Evolutionary conservation across 2,888 invertebrate genomes (phyloP).

Genomic region (Callyntrura sp.): DNA sequence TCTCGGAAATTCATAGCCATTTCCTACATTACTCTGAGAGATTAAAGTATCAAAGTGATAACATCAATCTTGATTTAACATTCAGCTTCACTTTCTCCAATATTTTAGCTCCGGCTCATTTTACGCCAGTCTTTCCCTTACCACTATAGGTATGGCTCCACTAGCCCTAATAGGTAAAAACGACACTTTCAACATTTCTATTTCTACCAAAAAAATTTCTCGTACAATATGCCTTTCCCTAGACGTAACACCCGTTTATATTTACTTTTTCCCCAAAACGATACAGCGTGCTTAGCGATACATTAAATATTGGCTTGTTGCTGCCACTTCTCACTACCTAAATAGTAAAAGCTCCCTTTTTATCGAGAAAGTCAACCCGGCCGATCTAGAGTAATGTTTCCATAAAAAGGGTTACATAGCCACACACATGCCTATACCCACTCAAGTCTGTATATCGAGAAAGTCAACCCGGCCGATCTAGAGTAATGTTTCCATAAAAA

Average conservation of each 20-base stretch:
- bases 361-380: not conserved
- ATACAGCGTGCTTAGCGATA: not conserved
- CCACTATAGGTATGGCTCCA: not conserved
- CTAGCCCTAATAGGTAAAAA: not conserved
- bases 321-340: not conserved
- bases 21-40: constrained; percentile 74
- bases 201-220: not conserved
- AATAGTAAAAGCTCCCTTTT: not conserved
- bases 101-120: constrained; percentile 22
- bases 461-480: not conserved
- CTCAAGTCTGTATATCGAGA: not conserved
- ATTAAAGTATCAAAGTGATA: constrained; percentile 78
- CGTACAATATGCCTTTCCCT: not conserved
- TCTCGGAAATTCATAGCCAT: constrained; percentile 74
- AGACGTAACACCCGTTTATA: constrained; percentile 37
- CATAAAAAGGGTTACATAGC: not conserved
- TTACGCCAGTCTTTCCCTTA: not conserved
- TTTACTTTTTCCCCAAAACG: constrained; percentile 33
- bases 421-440: not conserved
- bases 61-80: constrained; percentile 77
- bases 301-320: constrained; percentile 44
- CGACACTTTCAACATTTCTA: not conserved
- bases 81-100: constrained; percentile 58
- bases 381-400: not conserved
- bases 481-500: not conserved